A percentile compares a stretch with the other conserved stretches of the same genome.
phyloP scores from a whole-genome alignment of 1,140 invertebrate species.

The Atta colombica region DNA sequence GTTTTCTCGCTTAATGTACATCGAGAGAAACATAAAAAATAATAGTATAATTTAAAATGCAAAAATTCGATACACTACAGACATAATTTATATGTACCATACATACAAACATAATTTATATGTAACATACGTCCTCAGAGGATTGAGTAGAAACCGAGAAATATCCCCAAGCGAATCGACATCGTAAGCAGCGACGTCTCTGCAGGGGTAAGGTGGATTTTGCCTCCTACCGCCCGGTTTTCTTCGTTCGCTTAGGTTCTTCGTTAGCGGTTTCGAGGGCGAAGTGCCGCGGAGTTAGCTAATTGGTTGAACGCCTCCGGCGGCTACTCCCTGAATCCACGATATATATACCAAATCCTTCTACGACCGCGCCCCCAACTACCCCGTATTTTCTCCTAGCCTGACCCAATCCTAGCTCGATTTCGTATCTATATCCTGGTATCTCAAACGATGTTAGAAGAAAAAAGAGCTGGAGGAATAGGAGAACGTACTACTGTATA shows the following conservation, averaged over 20 bases:
- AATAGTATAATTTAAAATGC: slow-evolving; percentile 42
- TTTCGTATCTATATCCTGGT: slow-evolving; percentile 64
- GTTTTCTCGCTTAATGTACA: background rate
- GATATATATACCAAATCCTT: slow-evolving; percentile 74
- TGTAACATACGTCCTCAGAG: slow-evolving; percentile 36
- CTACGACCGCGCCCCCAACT: slow-evolving; percentile 29
- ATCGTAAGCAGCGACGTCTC: slow-evolving; percentile 18
- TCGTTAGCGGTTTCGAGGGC: slow-evolving; percentile 76
- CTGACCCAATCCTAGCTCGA: slow-evolving; percentile 33
- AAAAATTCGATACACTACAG: slow-evolving; percentile 25
- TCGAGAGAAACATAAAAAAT: slow-evolving; percentile 24
- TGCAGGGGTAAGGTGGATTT: slow-evolving; percentile 69
- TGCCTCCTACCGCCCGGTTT: slow-evolving; percentile 52
- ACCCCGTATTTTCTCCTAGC: slow-evolving; percentile 45
- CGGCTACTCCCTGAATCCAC: slow-evolving; percentile 73
- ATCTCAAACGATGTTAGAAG: slow-evolving; percentile 54
- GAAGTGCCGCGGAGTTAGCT: slow-evolving; percentile 78
- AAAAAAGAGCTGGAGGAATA: slow-evolving; percentile 16
- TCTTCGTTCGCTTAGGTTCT: slow-evolving; percentile 73
- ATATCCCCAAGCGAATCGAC: slow-evolving; percentile 51
- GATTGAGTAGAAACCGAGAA: slow-evolving; percentile 39
- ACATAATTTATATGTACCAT: slow-evolving; percentile 15
- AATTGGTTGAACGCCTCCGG: slow-evolving; percentile 81
- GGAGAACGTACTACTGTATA: slow-evolving; percentile 56
- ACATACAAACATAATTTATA: slow-evolving; percentile 15